These are phyloP conservation scores for Bombus terrestris DNA, from an alignment of 1,140 invertebrate genomes.

Conservation along the genomic window DNA sequence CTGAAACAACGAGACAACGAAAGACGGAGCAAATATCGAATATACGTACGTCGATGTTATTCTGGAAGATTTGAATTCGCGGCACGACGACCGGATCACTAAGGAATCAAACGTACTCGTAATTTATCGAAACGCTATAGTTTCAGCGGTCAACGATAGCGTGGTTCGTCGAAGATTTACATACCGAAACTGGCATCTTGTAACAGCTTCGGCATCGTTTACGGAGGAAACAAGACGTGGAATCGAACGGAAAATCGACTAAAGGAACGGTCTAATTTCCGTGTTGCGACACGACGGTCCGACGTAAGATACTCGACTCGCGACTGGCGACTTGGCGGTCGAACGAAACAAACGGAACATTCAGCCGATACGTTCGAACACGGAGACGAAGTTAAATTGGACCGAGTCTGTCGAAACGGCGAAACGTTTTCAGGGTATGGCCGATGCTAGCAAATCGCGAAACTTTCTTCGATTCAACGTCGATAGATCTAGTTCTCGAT, in stretches of 20 bases:
- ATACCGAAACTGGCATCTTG: background rate
- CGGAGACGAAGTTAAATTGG: constrained; percentile 60
- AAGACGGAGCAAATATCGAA: too few species aligned
- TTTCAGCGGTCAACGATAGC: too few species aligned
- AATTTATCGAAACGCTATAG: background rate
- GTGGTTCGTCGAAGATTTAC: background rate
- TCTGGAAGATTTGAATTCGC: too few species aligned
- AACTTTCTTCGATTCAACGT: constrained; percentile 44
- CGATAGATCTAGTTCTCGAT: background rate
- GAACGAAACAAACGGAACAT: constrained; percentile 21
- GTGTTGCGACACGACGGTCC: background rate
- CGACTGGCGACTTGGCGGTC: constrained; percentile 9
- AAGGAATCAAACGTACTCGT: too few species aligned
- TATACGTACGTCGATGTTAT: too few species aligned
- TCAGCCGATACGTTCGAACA: background rate
- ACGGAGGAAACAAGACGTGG: constrained; percentile 28
- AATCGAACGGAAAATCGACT: background rate
- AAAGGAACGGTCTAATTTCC: constrained; percentile 48
- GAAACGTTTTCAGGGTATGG: constrained; percentile 45
- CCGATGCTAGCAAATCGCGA: constrained; percentile 38
- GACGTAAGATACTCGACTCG: constrained; percentile 43
- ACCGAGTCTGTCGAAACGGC: constrained; percentile 34
- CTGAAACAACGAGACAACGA: too few species aligned
- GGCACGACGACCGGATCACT: too few species aligned
- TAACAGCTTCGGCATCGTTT: background rate